phyloP scores from a whole-genome alignment of 2,113 vertebrate genomes.

The Misgurnus mizolepis region DNA sequence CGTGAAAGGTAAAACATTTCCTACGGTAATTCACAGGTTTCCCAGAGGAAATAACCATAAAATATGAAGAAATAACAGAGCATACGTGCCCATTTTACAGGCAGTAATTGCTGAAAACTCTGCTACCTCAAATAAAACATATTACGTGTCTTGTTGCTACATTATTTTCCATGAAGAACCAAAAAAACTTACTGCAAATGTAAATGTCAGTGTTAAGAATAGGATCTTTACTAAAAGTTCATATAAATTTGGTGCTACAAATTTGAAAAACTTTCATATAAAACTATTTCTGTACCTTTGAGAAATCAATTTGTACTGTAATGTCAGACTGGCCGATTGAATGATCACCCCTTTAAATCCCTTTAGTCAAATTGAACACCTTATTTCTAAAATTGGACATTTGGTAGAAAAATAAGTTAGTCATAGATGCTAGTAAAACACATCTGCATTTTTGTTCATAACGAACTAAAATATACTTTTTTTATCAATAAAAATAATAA shows the following conservation, averaged over 20 bases:
- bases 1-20: neutral
- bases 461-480: neutral
- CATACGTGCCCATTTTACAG: neutral
- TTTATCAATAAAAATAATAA: neutral
- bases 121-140: slow-evolving; percentile 2
- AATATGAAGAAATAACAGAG: neutral
- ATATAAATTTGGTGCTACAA: slow-evolving; percentile 22
- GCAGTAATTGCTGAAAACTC: neutral
- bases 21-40: neutral
- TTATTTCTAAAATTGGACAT: slow-evolving; percentile 14
- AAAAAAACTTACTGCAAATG: neutral
- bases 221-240: neutral
- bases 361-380: slow-evolving; percentile 5
- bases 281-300: slow-evolving; percentile 21
- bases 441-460: neutral
- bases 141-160: neutral
- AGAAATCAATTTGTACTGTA: neutral
- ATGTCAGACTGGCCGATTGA: neutral
- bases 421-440: slow-evolving; percentile 18
- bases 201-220: neutral
- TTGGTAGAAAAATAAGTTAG: slow-evolving; percentile 31
- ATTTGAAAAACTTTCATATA: slow-evolving; percentile 24
- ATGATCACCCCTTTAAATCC: neutral
- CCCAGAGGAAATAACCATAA: slow-evolving; percentile 8
- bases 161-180: neutral